A percentile compares a stretch with the other conserved stretches of the same genome.
phyloP scores from a whole-genome alignment of 2,113 vertebrate species.

The Progne subis region DNA sequence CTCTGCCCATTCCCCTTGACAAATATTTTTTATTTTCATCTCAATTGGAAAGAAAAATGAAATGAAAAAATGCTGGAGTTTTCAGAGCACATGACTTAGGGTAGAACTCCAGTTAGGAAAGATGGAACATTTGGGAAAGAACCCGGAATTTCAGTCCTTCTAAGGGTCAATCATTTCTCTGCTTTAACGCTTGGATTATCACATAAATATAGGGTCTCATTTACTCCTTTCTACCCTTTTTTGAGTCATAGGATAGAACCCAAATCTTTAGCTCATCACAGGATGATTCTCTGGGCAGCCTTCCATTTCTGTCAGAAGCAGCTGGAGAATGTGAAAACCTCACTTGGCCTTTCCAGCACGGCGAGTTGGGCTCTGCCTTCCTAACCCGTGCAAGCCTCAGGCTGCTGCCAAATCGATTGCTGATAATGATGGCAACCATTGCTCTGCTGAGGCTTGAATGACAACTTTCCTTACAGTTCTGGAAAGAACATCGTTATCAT shows the following conservation, averaged over 20 bases:
- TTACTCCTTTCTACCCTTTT: not conserved
- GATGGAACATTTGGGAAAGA: not conserved
- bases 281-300: not conserved
- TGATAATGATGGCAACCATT: not conserved
- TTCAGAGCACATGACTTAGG: not conserved
- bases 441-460: not conserved
- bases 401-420: not conserved
- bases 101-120: not conserved
- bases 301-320: not conserved
- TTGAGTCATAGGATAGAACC: not conserved
- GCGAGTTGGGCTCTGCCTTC: not conserved
- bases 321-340: not conserved
- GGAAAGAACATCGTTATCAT: not conserved
- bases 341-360: rapidly evolving
- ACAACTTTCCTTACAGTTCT: not conserved
- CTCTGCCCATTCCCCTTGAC: not conserved
- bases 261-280: not conserved
- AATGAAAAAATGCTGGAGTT: not conserved
- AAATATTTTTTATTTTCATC: not conserved
- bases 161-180: not conserved
- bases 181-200: not conserved
- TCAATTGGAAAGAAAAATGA: not conserved
- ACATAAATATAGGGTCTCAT: not conserved
- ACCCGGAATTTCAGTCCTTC: not conserved
- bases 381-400: not conserved